Conservation (phyloP, 2,888 invertebrate genomes). For the Tuberolachnus salignus region DNA sequence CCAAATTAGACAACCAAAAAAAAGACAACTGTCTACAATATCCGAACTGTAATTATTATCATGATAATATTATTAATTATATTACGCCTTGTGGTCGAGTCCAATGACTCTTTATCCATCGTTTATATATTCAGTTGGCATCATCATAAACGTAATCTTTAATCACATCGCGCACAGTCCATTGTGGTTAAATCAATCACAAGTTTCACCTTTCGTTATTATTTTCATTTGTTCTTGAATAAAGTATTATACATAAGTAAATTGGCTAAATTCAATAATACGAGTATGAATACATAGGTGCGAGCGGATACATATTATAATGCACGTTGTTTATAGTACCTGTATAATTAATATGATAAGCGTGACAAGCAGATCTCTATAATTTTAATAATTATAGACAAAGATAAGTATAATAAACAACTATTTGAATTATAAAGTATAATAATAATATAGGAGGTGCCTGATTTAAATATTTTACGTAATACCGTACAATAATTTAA, state of each 20-base stretch:
- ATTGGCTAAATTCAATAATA: not conserved
- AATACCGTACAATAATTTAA: no score
- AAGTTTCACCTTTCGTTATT: not conserved
- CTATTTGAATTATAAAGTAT: not conserved
- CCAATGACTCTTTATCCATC: no score
- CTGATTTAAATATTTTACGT: no score
- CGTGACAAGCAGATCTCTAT: slow-evolving; percentile 30
- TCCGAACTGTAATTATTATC: no score
- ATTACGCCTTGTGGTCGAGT: no score
- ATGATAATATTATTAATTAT: no score
- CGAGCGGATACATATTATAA: not conserved
- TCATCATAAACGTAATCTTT: no score
- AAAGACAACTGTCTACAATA: no score
- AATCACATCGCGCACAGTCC: not conserved
- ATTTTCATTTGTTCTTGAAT: not conserved
- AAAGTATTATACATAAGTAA: not conserved
- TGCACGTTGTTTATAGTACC: no score
- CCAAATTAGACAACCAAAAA: no score
- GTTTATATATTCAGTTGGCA: no score
- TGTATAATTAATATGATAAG: slow-evolving; percentile 40
- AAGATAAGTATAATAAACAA: slow-evolving; percentile 5
- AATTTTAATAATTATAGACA: slow-evolving; percentile 17
- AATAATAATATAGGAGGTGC: no score
- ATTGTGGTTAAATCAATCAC: not conserved
- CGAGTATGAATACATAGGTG: not conserved